Conservation (phyloP, 1,140 invertebrate species). For the Scaptomyza pallida region DNA sequence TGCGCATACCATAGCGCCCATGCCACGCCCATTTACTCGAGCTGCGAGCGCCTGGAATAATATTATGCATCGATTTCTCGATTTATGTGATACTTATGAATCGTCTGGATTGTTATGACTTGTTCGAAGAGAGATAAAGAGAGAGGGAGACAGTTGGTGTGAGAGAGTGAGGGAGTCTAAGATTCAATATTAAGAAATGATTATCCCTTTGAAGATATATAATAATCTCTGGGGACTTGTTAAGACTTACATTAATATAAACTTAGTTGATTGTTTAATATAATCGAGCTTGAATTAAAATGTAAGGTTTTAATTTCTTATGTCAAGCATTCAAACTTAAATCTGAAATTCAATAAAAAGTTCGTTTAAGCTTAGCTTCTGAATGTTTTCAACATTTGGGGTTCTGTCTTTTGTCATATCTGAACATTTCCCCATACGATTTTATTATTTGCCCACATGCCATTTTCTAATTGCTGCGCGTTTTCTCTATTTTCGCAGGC, state of each 20-base stretch:
- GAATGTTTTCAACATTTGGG: too few species aligned
- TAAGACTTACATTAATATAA: too few species aligned
- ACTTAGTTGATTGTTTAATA: too few species aligned
- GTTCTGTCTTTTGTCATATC: too few species aligned
- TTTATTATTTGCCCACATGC: background rate
- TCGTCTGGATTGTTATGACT: conserved; percentile 3
- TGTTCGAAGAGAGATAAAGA: background rate
- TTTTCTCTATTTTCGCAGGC: conserved; percentile 37
- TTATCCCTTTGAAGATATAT: background rate
- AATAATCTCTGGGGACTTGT: too few species aligned
- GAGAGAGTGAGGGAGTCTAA: too few species aligned
- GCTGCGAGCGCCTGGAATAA: conserved; percentile 18
- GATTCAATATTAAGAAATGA: background rate
- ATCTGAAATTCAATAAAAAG: too few species aligned
- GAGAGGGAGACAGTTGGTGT: background rate
- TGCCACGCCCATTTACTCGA: conserved; percentile 1
- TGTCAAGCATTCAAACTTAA: too few species aligned
- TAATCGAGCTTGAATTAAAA: too few species aligned
- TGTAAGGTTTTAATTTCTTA: too few species aligned
- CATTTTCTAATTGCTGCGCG: conserved; percentile 37
- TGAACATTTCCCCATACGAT: background rate
- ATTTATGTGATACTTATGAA: conserved; percentile 52
- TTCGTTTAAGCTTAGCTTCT: too few species aligned
- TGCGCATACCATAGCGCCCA: conserved; percentile 25
- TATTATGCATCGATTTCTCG: conserved; percentile 74